These are phyloP conservation scores for Ptycholaimellus sp. DNA, from an alignment of 2,888 invertebrate genomes.

Conservation along the genomic window DNA sequence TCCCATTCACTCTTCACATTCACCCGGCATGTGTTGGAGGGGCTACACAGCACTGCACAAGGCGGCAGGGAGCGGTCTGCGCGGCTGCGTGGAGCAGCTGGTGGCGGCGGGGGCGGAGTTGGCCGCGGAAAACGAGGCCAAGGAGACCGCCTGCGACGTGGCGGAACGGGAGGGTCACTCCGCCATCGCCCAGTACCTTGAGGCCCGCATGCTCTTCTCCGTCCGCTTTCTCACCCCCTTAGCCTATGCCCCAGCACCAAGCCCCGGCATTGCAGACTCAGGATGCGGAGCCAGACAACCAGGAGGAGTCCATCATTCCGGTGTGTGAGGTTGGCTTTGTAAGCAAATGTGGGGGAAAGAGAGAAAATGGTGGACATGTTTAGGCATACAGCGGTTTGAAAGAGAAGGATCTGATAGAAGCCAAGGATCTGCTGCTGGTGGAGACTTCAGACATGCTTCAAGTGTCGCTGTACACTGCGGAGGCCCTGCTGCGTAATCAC, in stretches of 20 bases:
- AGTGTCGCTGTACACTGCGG: constrained; percentile 44
- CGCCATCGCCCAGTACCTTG: constrained; percentile 41
- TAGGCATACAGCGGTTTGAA: constrained; percentile 31
- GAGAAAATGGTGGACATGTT: too few species aligned
- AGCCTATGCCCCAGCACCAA: not conserved
- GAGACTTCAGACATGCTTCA: constrained; percentile 47
- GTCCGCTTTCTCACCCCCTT: constrained; percentile 7
- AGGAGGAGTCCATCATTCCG: constrained; percentile 6
- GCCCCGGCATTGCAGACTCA: not conserved
- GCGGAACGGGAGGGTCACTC: constrained; percentile 39
- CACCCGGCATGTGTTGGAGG: too few species aligned
- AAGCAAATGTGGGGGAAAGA: too few species aligned
- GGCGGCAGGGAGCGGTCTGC: constrained; percentile 40
- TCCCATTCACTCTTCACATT: too few species aligned
- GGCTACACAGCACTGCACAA: constrained; percentile 43
- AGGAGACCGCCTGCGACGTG: constrained; percentile 41
- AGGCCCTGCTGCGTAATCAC: constrained; percentile 42
- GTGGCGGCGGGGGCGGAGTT: constrained; percentile 38
- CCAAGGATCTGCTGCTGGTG: constrained; percentile 43
- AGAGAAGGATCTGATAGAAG: constrained; percentile 44
- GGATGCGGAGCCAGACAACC: not conserved
- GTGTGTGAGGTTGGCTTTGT: constrained; percentile 3
- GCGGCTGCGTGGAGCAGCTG: constrained; percentile 40
- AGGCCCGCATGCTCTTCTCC: constrained; percentile 43
- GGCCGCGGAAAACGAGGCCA: constrained; percentile 40